Base-by-base conservation (phyloP, 2,888 invertebrate species). In the Achlya flavicornis region DNA sequence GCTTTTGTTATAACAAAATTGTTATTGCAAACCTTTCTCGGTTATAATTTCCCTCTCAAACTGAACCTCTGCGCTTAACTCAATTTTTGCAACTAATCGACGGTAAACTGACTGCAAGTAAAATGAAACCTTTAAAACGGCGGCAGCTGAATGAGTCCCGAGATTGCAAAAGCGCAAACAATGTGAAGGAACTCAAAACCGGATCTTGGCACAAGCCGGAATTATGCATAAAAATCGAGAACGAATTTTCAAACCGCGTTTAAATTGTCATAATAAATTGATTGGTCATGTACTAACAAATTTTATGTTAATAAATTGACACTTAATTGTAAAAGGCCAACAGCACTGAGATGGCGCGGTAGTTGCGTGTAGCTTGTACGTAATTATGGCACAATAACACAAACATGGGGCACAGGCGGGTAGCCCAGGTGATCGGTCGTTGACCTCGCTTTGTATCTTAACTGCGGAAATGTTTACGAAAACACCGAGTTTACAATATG, bases 391-490 rank as follows among this genome's bases (percentile, higher is more conserved):
- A 70, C 66, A 70, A 68, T 70, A 73, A 71, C 74, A 75, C 70
- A 71, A 60, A 61, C 62, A 43, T 62, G 78, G 75, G 79, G 79
- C 77, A 73, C 78, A 73, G 66, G 69, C 75, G 77, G 79, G 67
- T 66, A 63, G 68, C 57, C 16, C 62, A 63, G 66, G 79, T 74
- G 75, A 71, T 70, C 70, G 76, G 64, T 64, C 79, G 73, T 75
- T 79, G 68, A 76, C 76, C 76, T 67, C 75, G 68, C 71, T 65
- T 65, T 61, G 60, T 70, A 58, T 71, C 74, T 72, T 78, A 71
- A 74, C 70, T 68, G 64, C 74, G 76, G 66, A 74, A 75, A 77
- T 75, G 77, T 77, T 76, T 77, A 77, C 74, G 76, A 69, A 77
- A 76, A 75, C 65, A 68, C 74, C 67, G 71, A 75, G 64, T 72